phyloP scores from a whole-genome alignment of 2,888 invertebrate species.

The Aelia acuminata region DNA sequence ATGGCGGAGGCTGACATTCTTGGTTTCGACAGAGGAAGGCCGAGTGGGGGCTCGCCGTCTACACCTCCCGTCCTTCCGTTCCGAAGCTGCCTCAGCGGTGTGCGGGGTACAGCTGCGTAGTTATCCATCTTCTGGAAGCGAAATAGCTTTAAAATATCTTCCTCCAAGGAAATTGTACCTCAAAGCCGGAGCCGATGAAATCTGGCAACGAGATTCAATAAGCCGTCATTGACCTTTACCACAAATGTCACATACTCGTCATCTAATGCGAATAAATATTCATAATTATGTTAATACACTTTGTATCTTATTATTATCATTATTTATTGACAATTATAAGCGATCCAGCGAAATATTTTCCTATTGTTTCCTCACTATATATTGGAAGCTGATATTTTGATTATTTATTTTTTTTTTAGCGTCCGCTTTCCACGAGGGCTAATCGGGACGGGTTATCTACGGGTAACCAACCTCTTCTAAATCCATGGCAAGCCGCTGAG shows the following conservation, averaged over 20 bases:
- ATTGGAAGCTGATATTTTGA: too few relatives aligned
- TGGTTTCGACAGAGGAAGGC: neutral
- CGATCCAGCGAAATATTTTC: too few relatives aligned
- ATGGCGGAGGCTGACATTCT: neutral
- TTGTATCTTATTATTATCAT: neutral
- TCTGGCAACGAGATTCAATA: neutral
- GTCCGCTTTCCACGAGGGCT: too few relatives aligned
- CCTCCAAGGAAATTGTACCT: neutral
- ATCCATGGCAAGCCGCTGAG: too few relatives aligned
- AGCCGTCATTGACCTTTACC: neutral
- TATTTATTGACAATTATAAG: neutral
- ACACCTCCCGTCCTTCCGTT: neutral
- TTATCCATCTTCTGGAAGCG: neutral
- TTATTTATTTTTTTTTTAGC: too few relatives aligned
- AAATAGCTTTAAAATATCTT: neutral
- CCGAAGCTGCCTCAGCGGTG: neutral
- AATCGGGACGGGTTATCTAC: too few relatives aligned
- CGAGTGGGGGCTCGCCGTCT: neutral
- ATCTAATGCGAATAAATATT: neutral
- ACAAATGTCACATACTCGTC: neutral
- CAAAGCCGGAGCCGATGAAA: neutral
- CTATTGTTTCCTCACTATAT: too few relatives aligned
- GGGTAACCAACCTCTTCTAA: too few relatives aligned
- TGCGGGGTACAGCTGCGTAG: neutral
- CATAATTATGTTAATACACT: neutral